Percentiles rank a stretch among this genome's conserved stretches.
Conservation (phyloP, 2,113 vertebrate genomes). For the Amia ocellicauda region DNA sequence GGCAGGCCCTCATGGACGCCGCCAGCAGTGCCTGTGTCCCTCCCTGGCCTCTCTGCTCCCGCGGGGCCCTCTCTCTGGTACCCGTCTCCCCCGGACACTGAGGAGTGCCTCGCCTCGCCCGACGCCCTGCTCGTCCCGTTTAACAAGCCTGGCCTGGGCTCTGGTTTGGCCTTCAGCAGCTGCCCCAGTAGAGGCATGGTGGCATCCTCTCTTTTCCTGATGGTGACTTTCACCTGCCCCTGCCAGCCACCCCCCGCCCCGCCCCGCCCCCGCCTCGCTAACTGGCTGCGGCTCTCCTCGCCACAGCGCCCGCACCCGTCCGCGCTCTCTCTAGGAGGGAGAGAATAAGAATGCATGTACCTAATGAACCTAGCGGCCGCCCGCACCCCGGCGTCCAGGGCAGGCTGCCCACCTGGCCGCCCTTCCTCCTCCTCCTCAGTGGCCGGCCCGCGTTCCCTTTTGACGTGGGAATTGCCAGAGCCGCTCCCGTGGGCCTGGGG, state of each 20-base stretch:
- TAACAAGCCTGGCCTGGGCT: too few species aligned
- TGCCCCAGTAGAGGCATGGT: conserved; percentile 65
- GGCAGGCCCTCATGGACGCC: conserved; percentile 31
- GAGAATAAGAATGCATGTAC: conserved; percentile 81
- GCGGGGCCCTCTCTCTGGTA: conserved; percentile 27
- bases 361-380: conserved; percentile 76
- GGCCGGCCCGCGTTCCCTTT: conserved; percentile 56
- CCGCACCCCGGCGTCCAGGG: conserved; percentile 58
- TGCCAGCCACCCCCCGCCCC: conserved; percentile 45
- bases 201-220: conserved; percentile 58
- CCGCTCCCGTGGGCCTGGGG: conserved; percentile 57
- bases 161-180: conserved; percentile 67
- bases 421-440: conserved; percentile 73
- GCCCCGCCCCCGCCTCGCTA: conserved; percentile 55
- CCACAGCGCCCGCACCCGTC: conserved; percentile 71
- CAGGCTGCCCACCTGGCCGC: conserved; percentile 55
- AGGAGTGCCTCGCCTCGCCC: too few species aligned
- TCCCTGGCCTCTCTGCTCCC: conserved; percentile 27
- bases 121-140: conserved; percentile 33
- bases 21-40: conserved; percentile 28
- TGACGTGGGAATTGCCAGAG: conserved; percentile 59
- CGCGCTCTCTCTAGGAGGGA: conserved; percentile 70
- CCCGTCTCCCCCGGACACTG: conserved; percentile 19
- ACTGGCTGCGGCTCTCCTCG: conserved; percentile 63
- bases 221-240: conserved; percentile 57